Evolutionary conservation across 2,797 vertebrate genomes (phyloP), one percentile per base, ranked within the genome.

Genomic region (Hapalemur alaotrensis): DNA sequence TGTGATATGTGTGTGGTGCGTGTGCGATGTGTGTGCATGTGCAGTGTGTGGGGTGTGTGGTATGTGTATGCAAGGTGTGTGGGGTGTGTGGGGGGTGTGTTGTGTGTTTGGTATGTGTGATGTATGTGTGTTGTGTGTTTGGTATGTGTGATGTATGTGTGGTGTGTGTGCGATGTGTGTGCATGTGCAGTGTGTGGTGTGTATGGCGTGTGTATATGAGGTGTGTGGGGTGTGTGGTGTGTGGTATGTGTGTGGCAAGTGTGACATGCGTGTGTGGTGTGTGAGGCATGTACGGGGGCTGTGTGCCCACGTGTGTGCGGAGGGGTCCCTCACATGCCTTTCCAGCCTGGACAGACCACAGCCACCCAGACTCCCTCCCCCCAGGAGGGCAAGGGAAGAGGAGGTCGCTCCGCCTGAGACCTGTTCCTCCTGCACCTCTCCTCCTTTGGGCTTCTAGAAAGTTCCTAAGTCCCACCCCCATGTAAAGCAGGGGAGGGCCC

Each of bases 1-100:
- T 43, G 43, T 22, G 63, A 10, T 7, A 2, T n/a, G 48, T 23
- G 17, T 7, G 7, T 1, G 0, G 2, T 12, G 15, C 2, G 4
- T 38, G 28, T 11, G 25, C 1, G 5, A 2, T 9, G 25, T 3
- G 79, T 23, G 13, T 30, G 72, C 46, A 48, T 23, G 3, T 2
- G 52, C 18, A 20, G 8, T 6, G 14, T 25, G 17, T 41, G 10
- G 8, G 7, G 20, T n/a, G 20, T 43, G 38, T 18, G 12, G 41
- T 0, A 38, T 46, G 59, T 30, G 35, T 23, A 30, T 10, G 54
- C 5, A 7, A 43, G 7, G 15, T 63, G 18, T 80, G 32, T n/a
- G 73, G 7, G 23, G 9, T 59, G 4, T 59, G 43, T 43, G 23
- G 9, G 25, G 1, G 25, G 43, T 43, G 43, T 43, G 43, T 41